A percentile compares a stretch with the other conserved stretches of the same genome.
Conservation (phyloP, 64 coral and sea anemone genomes). For the Stichodactyla helianthus region DNA sequence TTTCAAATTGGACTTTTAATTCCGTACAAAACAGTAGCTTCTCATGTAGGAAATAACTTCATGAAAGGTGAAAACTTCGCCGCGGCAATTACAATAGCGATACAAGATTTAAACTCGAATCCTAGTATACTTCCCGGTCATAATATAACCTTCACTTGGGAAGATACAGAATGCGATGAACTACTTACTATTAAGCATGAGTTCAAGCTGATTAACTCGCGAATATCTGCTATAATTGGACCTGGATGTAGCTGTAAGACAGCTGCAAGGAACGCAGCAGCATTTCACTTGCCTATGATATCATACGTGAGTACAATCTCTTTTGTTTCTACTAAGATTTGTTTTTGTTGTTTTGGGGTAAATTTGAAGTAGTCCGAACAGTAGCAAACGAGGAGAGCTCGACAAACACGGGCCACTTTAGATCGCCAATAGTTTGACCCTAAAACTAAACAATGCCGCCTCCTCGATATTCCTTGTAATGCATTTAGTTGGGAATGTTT, state of each 20-base stretch:
- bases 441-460: background rate
- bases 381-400: slow-evolving; percentile 24
- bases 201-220: slow-evolving; percentile 63
- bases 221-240: slow-evolving; percentile 82
- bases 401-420: slow-evolving; percentile 13
- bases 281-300: slow-evolving; percentile 74
- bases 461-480: background rate
- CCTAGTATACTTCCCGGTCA: slow-evolving; percentile 57
- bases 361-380: background rate
- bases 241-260: slow-evolving; percentile 78
- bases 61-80: slow-evolving; percentile 65
- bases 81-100: slow-evolving; percentile 75
- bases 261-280: slow-evolving; percentile 75
- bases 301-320: slow-evolving; percentile 83
- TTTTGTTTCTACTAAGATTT: background rate
- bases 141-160: slow-evolving; percentile 87
- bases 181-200: slow-evolving; percentile 66
- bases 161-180: slow-evolving; percentile 79
- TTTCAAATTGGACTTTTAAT: slow-evolving; percentile 77
- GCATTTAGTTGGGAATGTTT: background rate
- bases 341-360: background rate
- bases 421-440: background rate
- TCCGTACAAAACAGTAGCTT: slow-evolving; percentile 52
- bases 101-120: slow-evolving; percentile 69
- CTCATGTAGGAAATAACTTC: slow-evolving; percentile 20